A percentile compares a stretch with the other conserved stretches of the same genome.
phyloP scores from a whole-genome alignment of 2,113 vertebrate species.

The Amazona vittata region DNA sequence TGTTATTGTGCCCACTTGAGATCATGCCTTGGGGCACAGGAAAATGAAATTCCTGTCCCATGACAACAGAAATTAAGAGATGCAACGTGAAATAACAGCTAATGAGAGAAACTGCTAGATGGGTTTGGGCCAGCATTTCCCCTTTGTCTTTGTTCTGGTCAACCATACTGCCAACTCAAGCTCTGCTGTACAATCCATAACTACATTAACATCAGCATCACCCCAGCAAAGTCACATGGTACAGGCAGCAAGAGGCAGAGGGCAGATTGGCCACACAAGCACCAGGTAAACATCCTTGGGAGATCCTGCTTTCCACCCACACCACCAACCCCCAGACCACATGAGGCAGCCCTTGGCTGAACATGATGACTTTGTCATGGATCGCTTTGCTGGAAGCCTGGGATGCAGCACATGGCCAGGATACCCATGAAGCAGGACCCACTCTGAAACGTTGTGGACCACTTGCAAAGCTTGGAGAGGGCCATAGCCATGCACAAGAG shows the following conservation, averaged over 20 bases:
- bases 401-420: accelerated
- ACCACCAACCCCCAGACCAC: background rate
- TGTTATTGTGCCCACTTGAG: background rate
- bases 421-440: accelerated
- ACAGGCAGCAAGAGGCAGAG: background rate
- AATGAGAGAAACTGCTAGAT: accelerated
- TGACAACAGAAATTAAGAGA: background rate
- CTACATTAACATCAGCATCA: accelerated
- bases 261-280: accelerated
- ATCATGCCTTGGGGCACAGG: background rate
- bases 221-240: background rate
- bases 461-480: background rate
- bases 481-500: accelerated
- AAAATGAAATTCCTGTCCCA: background rate
- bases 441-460: accelerated
- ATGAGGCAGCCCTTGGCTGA: accelerated
- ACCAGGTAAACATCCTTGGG: background rate
- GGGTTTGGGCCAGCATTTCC: background rate
- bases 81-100: background rate
- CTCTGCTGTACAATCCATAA: accelerated
- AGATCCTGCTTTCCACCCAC: background rate
- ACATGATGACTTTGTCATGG: accelerated
- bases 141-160: background rate
- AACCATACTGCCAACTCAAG: background rate
- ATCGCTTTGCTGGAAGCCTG: background rate